phyloP scores from a whole-genome alignment of 2,113 vertebrate genomes.

The Siniperca chuatsi region DNA sequence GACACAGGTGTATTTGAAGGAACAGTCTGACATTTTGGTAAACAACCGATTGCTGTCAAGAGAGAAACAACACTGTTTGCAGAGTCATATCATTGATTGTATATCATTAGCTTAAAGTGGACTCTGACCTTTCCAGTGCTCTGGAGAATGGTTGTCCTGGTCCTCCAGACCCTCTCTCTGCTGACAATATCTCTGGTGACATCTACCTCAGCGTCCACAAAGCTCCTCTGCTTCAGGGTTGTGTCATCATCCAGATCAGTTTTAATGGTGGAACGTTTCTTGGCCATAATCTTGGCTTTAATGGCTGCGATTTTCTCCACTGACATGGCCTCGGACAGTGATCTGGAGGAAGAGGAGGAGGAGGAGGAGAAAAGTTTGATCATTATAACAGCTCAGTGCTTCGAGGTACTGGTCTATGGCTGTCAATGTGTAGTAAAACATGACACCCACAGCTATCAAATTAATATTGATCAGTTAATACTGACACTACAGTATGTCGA shows the following conservation, averaged over 20 bases:
- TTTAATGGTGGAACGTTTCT: constrained; percentile 99
- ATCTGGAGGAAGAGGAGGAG: constrained; percentile 80
- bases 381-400: background rate
- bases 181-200: constrained; percentile 99
- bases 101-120: background rate
- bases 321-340: constrained; percentile 99
- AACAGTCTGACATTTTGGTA: background rate
- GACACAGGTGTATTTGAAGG: constrained; percentile 3
- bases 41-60: background rate
- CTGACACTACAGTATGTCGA: background rate
- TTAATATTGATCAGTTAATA: background rate
- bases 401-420: background rate
- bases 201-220: constrained; percentile 97
- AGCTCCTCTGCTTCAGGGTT: constrained; percentile 97
- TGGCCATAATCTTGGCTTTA: constrained; percentile 99
- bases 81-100: background rate
- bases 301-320: constrained; percentile 99
- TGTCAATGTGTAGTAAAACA: background rate
- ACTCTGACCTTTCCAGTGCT: constrained; percentile 95
- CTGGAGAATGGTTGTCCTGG: constrained; percentile 97
- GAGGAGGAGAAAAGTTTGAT: background rate
- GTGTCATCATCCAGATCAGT: constrained; percentile 98
- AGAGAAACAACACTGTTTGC: background rate
- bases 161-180: constrained; percentile 97
- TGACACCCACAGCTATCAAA: background rate